Evolutionary conservation across 2,113 vertebrate genomes (phyloP).

Genomic region (Upupa epops): DNA sequence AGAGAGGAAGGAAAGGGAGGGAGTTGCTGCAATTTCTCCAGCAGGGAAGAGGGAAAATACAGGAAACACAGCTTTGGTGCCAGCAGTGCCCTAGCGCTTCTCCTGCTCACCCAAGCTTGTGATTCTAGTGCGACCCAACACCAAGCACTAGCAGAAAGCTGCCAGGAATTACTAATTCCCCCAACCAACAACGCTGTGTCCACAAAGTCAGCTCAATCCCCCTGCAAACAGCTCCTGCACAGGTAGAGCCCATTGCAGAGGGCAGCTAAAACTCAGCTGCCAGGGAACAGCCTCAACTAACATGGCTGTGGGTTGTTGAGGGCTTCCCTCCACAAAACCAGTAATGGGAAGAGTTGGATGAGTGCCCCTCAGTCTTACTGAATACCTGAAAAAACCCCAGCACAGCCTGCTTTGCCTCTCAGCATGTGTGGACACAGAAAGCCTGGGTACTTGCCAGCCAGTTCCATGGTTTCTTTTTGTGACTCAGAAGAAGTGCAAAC

Average conservation of each 20-base stretch:
- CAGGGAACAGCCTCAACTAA: background rate
- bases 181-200: background rate
- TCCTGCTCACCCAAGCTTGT: background rate
- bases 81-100: background rate
- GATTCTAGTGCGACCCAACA: background rate
- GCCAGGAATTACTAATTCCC: background rate
- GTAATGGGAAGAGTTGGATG: background rate
- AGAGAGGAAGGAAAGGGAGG: conserved; percentile 38
- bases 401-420: background rate
- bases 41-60: background rate
- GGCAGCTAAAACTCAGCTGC: background rate
- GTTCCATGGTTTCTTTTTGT: background rate
- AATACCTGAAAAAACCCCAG: background rate
- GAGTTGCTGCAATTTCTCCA: background rate
- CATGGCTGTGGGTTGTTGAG: background rate
- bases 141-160: background rate
- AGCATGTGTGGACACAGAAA: background rate
- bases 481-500: background rate
- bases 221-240: background rate
- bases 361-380: accelerated
- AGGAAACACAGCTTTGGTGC: background rate
- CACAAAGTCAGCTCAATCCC: background rate
- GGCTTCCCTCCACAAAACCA: background rate
- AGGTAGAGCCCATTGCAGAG: background rate
- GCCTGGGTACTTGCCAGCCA: background rate